Conservation (phyloP, 1,140 invertebrate genomes). For the Drosophila bifasciata region DNA sequence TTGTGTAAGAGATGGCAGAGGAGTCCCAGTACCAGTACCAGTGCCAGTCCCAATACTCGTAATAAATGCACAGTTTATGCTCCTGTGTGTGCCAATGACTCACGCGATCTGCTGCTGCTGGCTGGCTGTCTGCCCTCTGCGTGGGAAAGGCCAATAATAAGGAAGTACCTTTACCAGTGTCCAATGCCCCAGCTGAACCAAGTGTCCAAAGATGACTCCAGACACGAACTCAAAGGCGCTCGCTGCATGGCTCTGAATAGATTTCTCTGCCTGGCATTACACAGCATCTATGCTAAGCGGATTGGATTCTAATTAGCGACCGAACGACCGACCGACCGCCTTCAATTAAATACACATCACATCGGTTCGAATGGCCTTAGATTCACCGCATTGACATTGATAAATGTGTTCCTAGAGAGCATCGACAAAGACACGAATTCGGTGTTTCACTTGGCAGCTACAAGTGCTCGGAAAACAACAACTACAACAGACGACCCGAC, state of each 20-base stretch:
- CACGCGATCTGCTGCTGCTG: conserved; percentile 60
- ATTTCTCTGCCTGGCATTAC: conserved; percentile 51
- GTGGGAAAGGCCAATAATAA: conserved; percentile 75
- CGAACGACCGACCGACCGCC: conserved; percentile 34
- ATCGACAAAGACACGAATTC: conserved; percentile 62
- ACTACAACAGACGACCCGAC: conserved; percentile 27
- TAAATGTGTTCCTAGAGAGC: conserved; percentile 65
- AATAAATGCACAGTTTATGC: conserved; percentile 77
- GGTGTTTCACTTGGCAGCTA: conserved; percentile 57
- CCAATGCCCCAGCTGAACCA: conserved; percentile 3
- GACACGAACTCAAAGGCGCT: conserved; percentile 28
- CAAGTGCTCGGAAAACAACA: conserved; percentile 18
- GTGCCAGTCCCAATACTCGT: conserved; percentile 26
- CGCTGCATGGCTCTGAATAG: conserved; percentile 23
- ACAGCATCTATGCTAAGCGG: conserved; percentile 46
- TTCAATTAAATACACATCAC: conserved; percentile 76
- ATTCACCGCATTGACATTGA: conserved; percentile 65
- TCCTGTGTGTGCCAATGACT: conserved; percentile 70
- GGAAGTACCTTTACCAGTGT: conserved; percentile 46
- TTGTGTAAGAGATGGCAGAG: conserved; percentile 58
- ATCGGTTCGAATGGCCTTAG: conserved; percentile 63
- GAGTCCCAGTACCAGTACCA: too few relatives aligned
- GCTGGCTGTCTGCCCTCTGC: conserved; percentile 40
- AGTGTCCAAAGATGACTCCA: conserved; percentile 45
- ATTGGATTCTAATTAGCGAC: conserved; percentile 71